phyloP scores from a whole-genome alignment of 64 coral and sea anemone genomes.

The Trachythela sp. region DNA sequence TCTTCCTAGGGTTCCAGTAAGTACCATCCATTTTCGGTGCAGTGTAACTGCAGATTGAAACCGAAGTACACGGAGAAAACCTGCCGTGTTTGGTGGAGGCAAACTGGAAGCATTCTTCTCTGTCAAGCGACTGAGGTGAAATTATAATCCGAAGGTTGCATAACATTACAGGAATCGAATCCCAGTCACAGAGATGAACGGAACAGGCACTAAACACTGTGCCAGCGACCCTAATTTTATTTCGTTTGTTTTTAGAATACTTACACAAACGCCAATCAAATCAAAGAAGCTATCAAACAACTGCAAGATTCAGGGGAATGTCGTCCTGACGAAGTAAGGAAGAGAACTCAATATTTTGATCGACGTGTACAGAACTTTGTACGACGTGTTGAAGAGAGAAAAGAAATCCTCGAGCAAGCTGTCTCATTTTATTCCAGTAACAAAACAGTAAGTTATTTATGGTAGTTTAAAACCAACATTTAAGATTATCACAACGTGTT shows the following conservation, averaged over 20 bases:
- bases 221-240: background rate
- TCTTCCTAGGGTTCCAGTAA: too few relatives aligned
- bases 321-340: slow-evolving; percentile 76
- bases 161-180: too few relatives aligned
- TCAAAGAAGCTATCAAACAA: slow-evolving; percentile 78
- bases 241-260: slow-evolving; percentile 82
- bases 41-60: too few relatives aligned
- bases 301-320: slow-evolving; percentile 77
- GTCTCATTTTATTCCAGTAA: slow-evolving; percentile 97
- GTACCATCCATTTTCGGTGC: too few relatives aligned
- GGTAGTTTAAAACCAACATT: background rate
- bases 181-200: too few relatives aligned
- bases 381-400: slow-evolving; percentile 80
- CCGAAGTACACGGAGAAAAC: too few relatives aligned
- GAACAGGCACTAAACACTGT: background rate
- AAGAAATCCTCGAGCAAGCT: slow-evolving; percentile 80
- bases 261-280: slow-evolving; percentile 93
- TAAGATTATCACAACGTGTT: slow-evolving; percentile 35
- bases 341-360: slow-evolving; percentile 88
- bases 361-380: slow-evolving; percentile 91
- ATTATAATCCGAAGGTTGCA: too few relatives aligned
- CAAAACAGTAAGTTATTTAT: slow-evolving; percentile 66
- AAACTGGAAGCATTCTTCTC: too few relatives aligned
- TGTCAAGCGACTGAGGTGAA: background rate
- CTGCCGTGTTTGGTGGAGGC: too few relatives aligned